These are phyloP conservation scores for Andrena trimmerana DNA, from an alignment of 2,888 invertebrate species.

Conservation along the genomic window DNA sequence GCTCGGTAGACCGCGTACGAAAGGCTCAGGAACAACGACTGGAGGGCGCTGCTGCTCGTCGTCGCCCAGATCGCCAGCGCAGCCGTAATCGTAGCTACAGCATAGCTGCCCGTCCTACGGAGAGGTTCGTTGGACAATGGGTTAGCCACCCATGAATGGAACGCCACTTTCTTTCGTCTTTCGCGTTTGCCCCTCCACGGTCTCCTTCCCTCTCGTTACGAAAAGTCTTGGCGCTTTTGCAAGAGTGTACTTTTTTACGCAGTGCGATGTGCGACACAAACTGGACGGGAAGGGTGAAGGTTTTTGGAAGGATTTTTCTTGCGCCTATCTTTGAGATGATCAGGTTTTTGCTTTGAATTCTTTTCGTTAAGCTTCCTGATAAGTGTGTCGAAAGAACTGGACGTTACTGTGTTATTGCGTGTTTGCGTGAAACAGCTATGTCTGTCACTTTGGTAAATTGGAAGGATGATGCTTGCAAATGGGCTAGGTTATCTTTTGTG, in stretches of 20 bases:
- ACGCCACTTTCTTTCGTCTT: slow-evolving; percentile 39
- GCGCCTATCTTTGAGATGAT: neutral
- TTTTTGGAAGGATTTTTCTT: neutral
- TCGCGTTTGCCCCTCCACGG: slow-evolving; percentile 41
- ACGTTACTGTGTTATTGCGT: neutral
- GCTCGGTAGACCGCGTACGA: slow-evolving; percentile 71
- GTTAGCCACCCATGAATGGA: slow-evolving; percentile 69
- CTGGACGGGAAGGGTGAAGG: neutral
- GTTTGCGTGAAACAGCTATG: neutral
- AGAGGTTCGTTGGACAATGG: slow-evolving; percentile 70
- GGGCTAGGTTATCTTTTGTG: neutral
- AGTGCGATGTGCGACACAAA: slow-evolving; percentile 31
- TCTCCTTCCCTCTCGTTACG: slow-evolving; percentile 21
- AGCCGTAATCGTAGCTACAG: slow-evolving; percentile 86
- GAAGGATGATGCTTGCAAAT: neutral
- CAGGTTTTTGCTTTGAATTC: neutral
- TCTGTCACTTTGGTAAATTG: neutral
- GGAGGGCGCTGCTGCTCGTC: slow-evolving; percentile 73
- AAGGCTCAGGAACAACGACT: slow-evolving; percentile 74
- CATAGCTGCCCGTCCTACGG: slow-evolving; percentile 86
- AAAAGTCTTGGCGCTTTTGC: slow-evolving; percentile 63
- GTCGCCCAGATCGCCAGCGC: slow-evolving; percentile 83
- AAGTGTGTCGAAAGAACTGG: neutral
- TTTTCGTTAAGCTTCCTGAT: neutral
- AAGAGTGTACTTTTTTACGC: slow-evolving; percentile 22